A percentile compares a stretch with the other conserved stretches of the same genome.
Evolutionary conservation across 2,888 invertebrate genomes (phyloP).

Genomic region (Dorcus hopei): DNA sequence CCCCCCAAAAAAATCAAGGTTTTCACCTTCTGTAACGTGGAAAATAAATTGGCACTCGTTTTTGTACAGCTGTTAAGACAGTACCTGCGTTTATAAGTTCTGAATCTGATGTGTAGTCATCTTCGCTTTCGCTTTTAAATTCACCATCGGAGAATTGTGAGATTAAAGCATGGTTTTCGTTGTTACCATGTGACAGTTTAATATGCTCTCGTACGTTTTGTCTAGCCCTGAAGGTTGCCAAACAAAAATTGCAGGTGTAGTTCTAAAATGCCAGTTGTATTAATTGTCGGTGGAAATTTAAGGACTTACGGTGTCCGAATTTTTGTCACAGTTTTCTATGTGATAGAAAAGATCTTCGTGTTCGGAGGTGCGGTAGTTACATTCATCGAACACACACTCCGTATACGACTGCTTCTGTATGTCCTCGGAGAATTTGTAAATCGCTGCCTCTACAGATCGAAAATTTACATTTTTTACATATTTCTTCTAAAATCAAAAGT

Average conservation of each 20-base stretch:
- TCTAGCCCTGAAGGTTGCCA: constrained; percentile 29
- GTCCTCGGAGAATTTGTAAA: constrained; percentile 10
- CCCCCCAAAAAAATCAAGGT: too few relatives aligned
- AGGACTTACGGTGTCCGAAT: constrained; percentile 31
- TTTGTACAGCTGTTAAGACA: neutral
- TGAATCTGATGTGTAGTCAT: neutral
- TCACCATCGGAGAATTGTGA: constrained; percentile 19
- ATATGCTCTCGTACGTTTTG: constrained; percentile 34
- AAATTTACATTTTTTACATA: constrained; percentile 9
- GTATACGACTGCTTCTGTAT: constrained; percentile 14
- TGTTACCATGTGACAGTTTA: constrained; percentile 19
- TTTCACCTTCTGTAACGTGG: too few relatives aligned
- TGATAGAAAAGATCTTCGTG: constrained; percentile 37
- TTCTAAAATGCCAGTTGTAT: constrained; percentile 30
- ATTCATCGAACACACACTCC: constrained; percentile 40
- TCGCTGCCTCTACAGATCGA: constrained; percentile 8
- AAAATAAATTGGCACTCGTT: neutral
- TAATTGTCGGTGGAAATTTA: neutral
- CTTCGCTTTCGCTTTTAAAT: constrained; percentile 5
- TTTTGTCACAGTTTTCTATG: constrained; percentile 35
- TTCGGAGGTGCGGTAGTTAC: constrained; percentile 36
- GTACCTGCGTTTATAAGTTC: too few relatives aligned
- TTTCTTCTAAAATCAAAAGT: constrained; percentile 6
- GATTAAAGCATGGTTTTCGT: constrained; percentile 19
- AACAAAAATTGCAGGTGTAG: constrained; percentile 39